Percentiles rank a stretch among this genome's conserved stretches.
Evolutionary conservation across 2,888 invertebrate genomes (phyloP).

Genomic region (Drosophila basisetae): DNA sequence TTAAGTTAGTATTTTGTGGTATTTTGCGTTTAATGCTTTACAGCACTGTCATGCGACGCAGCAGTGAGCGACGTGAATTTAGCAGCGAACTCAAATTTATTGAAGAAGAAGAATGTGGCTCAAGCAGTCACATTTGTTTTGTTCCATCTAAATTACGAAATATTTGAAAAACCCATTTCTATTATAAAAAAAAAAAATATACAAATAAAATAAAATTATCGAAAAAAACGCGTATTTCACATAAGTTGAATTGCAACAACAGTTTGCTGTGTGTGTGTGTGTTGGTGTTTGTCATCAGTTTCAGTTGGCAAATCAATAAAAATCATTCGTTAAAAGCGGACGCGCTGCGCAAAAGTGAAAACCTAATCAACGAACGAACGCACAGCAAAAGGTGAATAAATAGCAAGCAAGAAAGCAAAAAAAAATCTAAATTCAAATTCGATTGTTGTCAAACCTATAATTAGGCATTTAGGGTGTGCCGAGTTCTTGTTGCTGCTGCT

Average conservation of each 20-base stretch:
- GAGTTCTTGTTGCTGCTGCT: slow-evolving; percentile 37
- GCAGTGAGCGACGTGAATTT: slow-evolving; percentile 28
- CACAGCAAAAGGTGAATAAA: slow-evolving; percentile 73
- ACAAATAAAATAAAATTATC: slow-evolving; percentile 24
- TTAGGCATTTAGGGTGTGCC: slow-evolving; percentile 49
- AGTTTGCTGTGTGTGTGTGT: slow-evolving; percentile 58
- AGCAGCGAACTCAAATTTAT: slow-evolving; percentile 24
- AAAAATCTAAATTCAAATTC: slow-evolving; percentile 48
- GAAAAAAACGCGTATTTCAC: slow-evolving; percentile 31
- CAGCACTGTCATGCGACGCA: slow-evolving; percentile 4
- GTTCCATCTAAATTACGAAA: slow-evolving; percentile 46
- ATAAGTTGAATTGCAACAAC: slow-evolving; percentile 32
- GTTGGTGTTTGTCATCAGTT: slow-evolving; percentile 48
- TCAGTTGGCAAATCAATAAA: slow-evolving; percentile 71
- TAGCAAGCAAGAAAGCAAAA: slow-evolving; percentile 34
- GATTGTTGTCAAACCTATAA: slow-evolving; percentile 55
- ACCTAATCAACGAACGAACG: slow-evolving; percentile 62
- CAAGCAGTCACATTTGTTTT: slow-evolving; percentile 63
- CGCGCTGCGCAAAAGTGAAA: slow-evolving; percentile 76
- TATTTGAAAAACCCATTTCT: slow-evolving; percentile 16
- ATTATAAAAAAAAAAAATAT: slow-evolving; percentile 24
- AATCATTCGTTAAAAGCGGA: slow-evolving; percentile 45
- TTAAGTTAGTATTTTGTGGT: slow-evolving; percentile 17
- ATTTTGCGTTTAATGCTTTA: slow-evolving; percentile 16
- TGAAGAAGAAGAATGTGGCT: slow-evolving; percentile 62